Conservation (phyloP, 2,888 invertebrate genomes). For the Pollenia labialis region DNA sequence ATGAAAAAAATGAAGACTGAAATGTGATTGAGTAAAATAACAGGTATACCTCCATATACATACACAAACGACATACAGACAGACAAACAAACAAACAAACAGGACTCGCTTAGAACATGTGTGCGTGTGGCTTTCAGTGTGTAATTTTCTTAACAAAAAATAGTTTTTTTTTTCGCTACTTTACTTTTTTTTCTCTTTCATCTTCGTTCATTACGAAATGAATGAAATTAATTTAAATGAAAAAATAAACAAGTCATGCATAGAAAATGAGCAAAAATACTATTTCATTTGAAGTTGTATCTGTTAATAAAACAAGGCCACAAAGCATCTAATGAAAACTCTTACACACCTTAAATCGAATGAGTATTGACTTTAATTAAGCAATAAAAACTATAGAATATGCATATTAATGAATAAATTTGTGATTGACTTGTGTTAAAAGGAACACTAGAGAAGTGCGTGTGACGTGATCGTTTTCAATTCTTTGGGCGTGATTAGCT, state of each 20-base stretch:
- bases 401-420: too few species aligned
- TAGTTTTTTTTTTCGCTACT: background rate
- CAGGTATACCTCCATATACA: background rate
- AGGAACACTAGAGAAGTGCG: too few species aligned
- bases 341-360: background rate
- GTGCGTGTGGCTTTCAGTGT: background rate
- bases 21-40: background rate
- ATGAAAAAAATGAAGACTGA: too few species aligned
- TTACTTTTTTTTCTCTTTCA: background rate
- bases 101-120: background rate
- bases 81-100: background rate
- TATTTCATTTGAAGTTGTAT: slow-evolving; percentile 3
- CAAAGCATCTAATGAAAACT: background rate
- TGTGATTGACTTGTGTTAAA: too few species aligned
- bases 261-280: slow-evolving; percentile 16
- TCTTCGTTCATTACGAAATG: slow-evolving; percentile 5
- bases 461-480: too few species aligned
- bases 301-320: slow-evolving; percentile 3
- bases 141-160: slow-evolving; percentile 5
- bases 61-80: background rate
- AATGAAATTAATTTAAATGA: slow-evolving; percentile 22
- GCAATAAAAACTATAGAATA: too few species aligned
- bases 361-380: background rate
- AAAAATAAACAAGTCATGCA: slow-evolving; percentile 24
- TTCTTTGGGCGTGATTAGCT: too few species aligned